Evolutionary conservation across 2,113 vertebrate species (phyloP), one percentile per base, ranked within the genome.

Genomic region (Ameiurus melas): DNA sequence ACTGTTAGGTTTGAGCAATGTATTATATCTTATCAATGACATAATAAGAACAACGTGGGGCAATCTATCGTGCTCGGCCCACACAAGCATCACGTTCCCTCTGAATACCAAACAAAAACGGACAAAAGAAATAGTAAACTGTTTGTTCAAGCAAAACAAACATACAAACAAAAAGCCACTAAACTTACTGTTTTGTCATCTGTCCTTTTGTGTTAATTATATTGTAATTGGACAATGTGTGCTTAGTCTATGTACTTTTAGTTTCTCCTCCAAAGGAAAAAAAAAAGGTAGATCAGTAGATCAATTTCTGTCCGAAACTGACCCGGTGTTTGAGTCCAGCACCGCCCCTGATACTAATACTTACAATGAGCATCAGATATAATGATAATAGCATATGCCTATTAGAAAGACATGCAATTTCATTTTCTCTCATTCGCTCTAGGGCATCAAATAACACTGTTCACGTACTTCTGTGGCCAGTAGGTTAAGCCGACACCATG

Each of bases 401-500:
- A 58, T 81, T 80, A 82, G 27, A 27, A 20, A 62, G n/a, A 85
- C 14, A 89, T 25, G 85, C 30, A 17, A 71, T 79, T 25, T 0
- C 1, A 22, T 81, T 58, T 83, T 62, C 33, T 62, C 30, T 25
- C 80, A 14, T 43, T 66, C n/a, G 25, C 89, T 7, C 27, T n/a
- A 80, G 36, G 22, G 6, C 30, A 77, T 36, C 25, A 57, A 66
- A 85, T 30, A 20, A 57, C 7, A 79, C 2, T 25, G 71, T 83
- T 84, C 84, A 96, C 97, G 96, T 96, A 98, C 98, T 99, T 99
- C 93, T 99, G 98, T 92, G 98, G 98, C 98, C 98, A 99, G 87
- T 99, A 99, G 1, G 97, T 97, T 83, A 99, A 95, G 77, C 97
- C 97, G 88, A 98, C 33, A 4, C 96, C 97, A 90, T 97, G 95